Evolutionary conservation across 2,113 vertebrate species (phyloP).

Genomic region (Enhydra lutris): DNA sequence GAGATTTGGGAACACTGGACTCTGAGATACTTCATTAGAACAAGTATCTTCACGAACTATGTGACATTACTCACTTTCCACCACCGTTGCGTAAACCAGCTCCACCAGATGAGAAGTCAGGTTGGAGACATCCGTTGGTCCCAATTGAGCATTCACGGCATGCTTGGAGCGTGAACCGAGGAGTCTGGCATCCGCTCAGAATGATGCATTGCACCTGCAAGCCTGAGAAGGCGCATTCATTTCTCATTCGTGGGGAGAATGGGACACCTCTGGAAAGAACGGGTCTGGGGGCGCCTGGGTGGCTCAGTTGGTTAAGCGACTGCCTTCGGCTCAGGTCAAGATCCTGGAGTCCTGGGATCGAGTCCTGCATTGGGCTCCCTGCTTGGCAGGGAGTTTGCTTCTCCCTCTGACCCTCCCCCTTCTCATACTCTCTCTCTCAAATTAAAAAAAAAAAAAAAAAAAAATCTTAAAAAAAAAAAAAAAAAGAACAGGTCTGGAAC

Average conservation of each 20-base stretch:
- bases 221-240: conserved; percentile 3
- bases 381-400: too few relatives aligned
- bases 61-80: conserved; percentile 22
- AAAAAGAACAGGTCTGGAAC: conserved; percentile 31
- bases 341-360: too few relatives aligned
- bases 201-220: conserved; percentile 60
- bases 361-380: too few relatives aligned
- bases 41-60: conserved; percentile 24
- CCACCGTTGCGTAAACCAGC: background rate
- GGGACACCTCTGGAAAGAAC: conserved; percentile 20
- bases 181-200: background rate
- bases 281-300: too few relatives aligned
- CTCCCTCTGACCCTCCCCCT: too few relatives aligned
- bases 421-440: too few relatives aligned
- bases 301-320: too few relatives aligned
- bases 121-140: background rate
- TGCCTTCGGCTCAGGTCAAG: too few relatives aligned
- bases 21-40: conserved; percentile 53
- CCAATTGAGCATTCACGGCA: conserved; percentile 46
- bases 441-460: too few relatives aligned
- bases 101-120: conserved; percentile 17
- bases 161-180: background rate
- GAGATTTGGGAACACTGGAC: conserved; percentile 29
- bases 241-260: conserved; percentile 31
- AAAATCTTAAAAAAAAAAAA: too few relatives aligned